Base-by-base conservation (phyloP, 2,113 vertebrate species). In the Alouatta palliata region DNA sequence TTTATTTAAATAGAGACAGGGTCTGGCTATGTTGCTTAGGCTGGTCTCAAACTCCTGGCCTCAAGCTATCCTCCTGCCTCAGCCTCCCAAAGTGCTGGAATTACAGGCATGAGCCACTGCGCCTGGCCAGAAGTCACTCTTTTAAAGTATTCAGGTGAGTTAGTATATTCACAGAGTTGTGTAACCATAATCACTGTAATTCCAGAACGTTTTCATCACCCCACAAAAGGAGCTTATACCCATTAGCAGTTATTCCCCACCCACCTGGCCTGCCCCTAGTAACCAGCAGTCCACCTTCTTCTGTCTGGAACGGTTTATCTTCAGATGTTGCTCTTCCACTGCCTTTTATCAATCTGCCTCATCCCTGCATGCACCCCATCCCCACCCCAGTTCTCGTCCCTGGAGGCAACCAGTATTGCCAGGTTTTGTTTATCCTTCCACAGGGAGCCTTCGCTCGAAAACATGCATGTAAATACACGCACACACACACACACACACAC, bases 301-400 rank as follows among this genome's bases (percentile, higher is more conserved):
- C 40, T n/a, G 12, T 11, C 37, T 79, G 37, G n/a, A n/a, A n/a
- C 32, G 52, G 11, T 3, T 0, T 9, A 4, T 61, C 89, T 54
- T 84, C 54, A 52, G 11, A 30, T 13, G 6, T 49, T 45, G 3
- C 23, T 13, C 30, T 75, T 23, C 75, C 12, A 13, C 52, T 4
- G 2, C 20, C 0, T 40, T 6, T 49, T 30, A 11, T 79, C 71
- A 71, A 20, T 73, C 91, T 37, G 47, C 37, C 88, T 83, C 12
- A 0, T 77, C 10, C 2, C 27, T 10, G 32, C 1, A 3, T 13
- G 3, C 2, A 0, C 8, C 10, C n/a, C 23, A 11, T 30, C 47
- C 19, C 61, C 16, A 3, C 5, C 61, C 23, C 54, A 20, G 25
- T 52, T 47, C 17, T 43, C 32, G 9, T 25, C 27, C 82, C 58